Base-by-base conservation (phyloP, 2,113 vertebrate species). In the Bostrychus sinensis region DNA sequence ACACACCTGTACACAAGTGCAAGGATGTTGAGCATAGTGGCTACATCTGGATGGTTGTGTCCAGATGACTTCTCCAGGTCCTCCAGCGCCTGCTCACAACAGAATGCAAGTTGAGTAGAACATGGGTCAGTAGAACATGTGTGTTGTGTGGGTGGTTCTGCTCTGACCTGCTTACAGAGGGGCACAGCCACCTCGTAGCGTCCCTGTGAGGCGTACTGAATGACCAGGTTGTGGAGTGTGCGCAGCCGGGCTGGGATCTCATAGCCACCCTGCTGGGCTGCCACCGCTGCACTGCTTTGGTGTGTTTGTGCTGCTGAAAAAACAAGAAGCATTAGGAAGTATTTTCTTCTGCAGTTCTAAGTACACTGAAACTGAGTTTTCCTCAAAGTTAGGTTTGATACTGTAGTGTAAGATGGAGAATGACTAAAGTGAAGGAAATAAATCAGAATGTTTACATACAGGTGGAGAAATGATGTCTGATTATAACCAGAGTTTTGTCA, bases 21-120 rank as follows among this genome's bases (percentile, higher is more conserved):
- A 58, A 96, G 83, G 66, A 96, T 96, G 63, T 96, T 96, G 13
- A 96, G 90, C 94, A 95, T 95, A 71, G 95, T 96, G 82, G 95
- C 95, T 28, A 96, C 95, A 0, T 96, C 95, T 0, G 95, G 95
- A 77, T 96, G 95, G 60, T 85, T 91, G 88, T 95, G 95, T n/a
- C 95, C 95, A 0, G 94, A 95, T 16, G 92, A 93, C 72, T 94
- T 94, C 85, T 96, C 94, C 83, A 96, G 89, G 81, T 96, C 94
- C 69, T 95, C 95, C 34, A 96, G 56, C 20, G 95, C 94, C 92
- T 96, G 79, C 25, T 1, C 22, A 23, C 43, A 48, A 2, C 45
- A 19, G n/a, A 48, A 32, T 8, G 30, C 5, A 39, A 9, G 37
- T 39, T 12, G 13, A 30, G 11, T 12, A 17, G n/a, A 28, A 51